Percentiles rank a stretch among this genome's conserved stretches.
Evolutionary conservation across 2,113 vertebrate species (phyloP).

Genomic region (Pelobates fuscus): DNA sequence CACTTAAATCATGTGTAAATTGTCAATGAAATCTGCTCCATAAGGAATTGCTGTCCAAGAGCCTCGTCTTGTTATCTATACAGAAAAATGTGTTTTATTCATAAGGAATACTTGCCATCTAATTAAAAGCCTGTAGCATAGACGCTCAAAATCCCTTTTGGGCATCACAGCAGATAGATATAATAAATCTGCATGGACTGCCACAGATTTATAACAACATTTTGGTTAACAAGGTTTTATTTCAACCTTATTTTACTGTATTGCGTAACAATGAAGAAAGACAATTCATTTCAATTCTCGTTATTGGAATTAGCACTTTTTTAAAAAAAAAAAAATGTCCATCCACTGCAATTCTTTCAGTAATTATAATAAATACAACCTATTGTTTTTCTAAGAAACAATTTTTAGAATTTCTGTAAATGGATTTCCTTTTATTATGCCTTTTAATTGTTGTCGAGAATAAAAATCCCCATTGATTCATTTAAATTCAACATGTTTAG

Average conservation of each 20-base stretch:
- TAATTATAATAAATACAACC: too few relatives aligned
- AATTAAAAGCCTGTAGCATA: constrained; percentile 46
- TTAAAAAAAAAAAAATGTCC: not conserved
- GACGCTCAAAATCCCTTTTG: constrained; percentile 35
- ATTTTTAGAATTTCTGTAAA: too few relatives aligned
- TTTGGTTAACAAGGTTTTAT: constrained; percentile 31
- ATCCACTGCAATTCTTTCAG: too few relatives aligned
- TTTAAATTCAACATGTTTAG: too few relatives aligned
- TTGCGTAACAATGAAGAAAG: not conserved
- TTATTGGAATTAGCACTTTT: not conserved
- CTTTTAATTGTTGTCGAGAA: too few relatives aligned
- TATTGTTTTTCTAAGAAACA: not conserved
- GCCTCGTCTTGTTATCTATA: constrained; percentile 44
- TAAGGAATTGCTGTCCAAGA: constrained; percentile 41
- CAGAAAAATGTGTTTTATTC: constrained; percentile 49
- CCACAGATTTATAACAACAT: constrained; percentile 45
- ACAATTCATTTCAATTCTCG: not conserved
- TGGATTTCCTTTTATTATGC: too few relatives aligned
- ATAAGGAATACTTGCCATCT: constrained; percentile 50
- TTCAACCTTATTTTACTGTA: constrained; percentile 4
- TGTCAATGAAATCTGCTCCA: constrained; percentile 15
- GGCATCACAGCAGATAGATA: constrained; percentile 38
- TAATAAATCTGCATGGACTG: constrained; percentile 45
- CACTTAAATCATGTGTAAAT: constrained; percentile 42
- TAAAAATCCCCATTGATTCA: too few relatives aligned